Base-by-base conservation (phyloP, 2,888 invertebrate species). In the Heliconius charithonia region DNA sequence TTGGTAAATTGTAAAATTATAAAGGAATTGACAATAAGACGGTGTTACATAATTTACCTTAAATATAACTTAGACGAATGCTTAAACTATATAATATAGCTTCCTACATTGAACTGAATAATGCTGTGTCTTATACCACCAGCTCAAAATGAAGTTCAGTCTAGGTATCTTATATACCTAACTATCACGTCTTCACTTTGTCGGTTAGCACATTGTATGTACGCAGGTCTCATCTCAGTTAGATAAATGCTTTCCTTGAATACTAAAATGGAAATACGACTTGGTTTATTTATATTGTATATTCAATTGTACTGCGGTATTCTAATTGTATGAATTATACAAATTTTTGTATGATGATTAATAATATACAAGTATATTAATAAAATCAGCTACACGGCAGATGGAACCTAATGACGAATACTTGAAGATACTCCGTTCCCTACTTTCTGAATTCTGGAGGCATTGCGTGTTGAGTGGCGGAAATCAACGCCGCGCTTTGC, bases 241-340 rank as follows among this genome's bases (percentile, higher is more conserved):
- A 81, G 77, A 81, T 75, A 81, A 81, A 82, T 75, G 81, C 62
- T 45, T 74, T 37, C 41, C 74, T 74, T 27, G 29, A 74, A 65
- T 74, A 63, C 72, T 59, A 25, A 59, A 59, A 72, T 72, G 72
- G 59, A 37, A 59, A 72, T 72, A 37, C 16, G n/a, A 27, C 71
- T 56, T 16, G 7, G 25, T 45, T 72, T 25, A 59, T 45, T 72
- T 25, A 59, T 72, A 72, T 59, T 72, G 56, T 56, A 72, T 72
- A 56, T 72, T 29, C 29, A 72, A 59, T 59, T 72, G n/a, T 59
- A 32, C 56, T 56, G 67, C 67, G 32, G 3, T 22, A 4, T 45
- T 63, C 2, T 63, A 27, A 27, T 63, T 63, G 27, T 27, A 12
- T 59, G 10, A 63, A 27, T 62, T 62, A 62, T 62, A 62, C 3